phyloP scores from a whole-genome alignment of 2,113 vertebrate genomes.

The Columbina picui region DNA sequence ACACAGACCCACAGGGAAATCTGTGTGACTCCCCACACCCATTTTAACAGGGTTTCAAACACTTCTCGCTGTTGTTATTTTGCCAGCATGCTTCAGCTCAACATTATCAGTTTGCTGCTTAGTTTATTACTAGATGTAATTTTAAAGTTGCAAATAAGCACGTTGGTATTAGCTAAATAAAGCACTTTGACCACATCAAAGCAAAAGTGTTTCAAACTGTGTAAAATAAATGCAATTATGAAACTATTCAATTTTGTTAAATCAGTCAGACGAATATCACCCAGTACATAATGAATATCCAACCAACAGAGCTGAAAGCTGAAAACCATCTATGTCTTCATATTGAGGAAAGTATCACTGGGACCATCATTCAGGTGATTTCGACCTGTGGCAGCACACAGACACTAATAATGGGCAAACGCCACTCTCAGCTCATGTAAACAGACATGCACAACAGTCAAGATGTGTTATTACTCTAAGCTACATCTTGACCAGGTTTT shows the following conservation, averaged over 20 bases:
- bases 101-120: neutral
- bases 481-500: neutral
- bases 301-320: neutral
- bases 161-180: neutral
- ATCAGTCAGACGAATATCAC: neutral
- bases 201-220: slow-evolving; percentile 24
- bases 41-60: neutral
- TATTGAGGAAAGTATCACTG: neutral
- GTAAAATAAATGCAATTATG: slow-evolving; percentile 34
- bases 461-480: neutral
- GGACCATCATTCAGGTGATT: neutral
- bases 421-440: neutral
- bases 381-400: neutral
- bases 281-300: neutral
- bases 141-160: neutral
- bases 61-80: neutral
- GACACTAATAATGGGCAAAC: neutral
- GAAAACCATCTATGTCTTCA: neutral
- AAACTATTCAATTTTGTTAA: slow-evolving; percentile 26
- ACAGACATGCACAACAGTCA: slow-evolving; percentile 16
- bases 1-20: neutral
- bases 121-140: slow-evolving; percentile 29
- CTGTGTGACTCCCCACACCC: neutral
- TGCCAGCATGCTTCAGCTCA: neutral
- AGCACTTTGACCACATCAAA: slow-evolving; percentile 35